Conservation (phyloP, 2,797 vertebrate genomes). For the Varecia variegata region DNA sequence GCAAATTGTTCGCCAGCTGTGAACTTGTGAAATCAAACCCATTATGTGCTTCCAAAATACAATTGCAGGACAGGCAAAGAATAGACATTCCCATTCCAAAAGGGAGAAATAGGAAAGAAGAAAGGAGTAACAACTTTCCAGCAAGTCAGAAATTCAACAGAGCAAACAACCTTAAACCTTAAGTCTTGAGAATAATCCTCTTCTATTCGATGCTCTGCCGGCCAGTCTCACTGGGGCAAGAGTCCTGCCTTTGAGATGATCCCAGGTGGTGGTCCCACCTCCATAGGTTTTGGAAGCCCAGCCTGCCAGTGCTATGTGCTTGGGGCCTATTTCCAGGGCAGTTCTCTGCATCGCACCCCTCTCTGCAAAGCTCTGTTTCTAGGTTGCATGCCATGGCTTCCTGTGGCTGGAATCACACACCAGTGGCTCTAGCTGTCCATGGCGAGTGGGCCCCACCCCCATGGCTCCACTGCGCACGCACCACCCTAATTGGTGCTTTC, state of each 20-base stretch:
- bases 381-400: background rate
- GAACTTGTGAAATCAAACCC: background rate
- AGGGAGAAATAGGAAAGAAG: background rate
- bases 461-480: background rate
- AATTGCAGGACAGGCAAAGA: background rate
- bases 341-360: background rate
- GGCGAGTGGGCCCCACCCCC: background rate
- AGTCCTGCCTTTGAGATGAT: background rate
- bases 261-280: no score
- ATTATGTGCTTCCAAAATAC: background rate
- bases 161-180: background rate
- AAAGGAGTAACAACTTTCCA: no score
- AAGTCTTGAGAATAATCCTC: background rate
- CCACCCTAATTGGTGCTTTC: background rate
- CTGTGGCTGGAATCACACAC: background rate
- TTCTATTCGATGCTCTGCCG: background rate
- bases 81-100: background rate
- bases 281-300: background rate
- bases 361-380: background rate
- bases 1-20: background rate
- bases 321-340: background rate
- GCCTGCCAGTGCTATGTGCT: background rate
- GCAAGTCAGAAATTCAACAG: background rate
- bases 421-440: background rate
- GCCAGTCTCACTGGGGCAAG: background rate